These are phyloP conservation scores for Azorinus chamasolen DNA, from an alignment of 2,888 invertebrate species.

Conservation along the genomic window DNA sequence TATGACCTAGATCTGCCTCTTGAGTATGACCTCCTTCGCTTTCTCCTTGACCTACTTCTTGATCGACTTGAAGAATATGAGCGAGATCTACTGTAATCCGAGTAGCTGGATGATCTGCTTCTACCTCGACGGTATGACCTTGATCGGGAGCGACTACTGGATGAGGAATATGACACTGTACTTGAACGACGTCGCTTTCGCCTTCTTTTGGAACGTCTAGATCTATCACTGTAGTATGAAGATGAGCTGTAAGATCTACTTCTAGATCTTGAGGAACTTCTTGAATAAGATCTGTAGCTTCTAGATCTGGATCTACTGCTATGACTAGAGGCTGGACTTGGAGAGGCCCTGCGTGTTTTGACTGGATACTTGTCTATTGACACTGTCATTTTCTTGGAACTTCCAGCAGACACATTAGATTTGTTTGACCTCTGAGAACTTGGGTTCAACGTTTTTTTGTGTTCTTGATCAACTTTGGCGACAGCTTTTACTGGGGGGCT, in stretches of 20 bases:
- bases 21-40: constrained; percentile 70
- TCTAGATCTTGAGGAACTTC: constrained; percentile 67
- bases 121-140: constrained; percentile 62
- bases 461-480: constrained; percentile 37
- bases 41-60: constrained; percentile 69
- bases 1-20: constrained; percentile 73
- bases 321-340: constrained; percentile 59
- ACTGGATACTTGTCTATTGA: constrained; percentile 20
- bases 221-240: constrained; percentile 62
- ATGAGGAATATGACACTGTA: constrained; percentile 74
- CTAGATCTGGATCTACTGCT: constrained; percentile 60
- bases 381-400: constrained; percentile 37
- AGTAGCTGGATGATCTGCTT: constrained; percentile 71
- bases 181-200: constrained; percentile 66
- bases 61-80: constrained; percentile 68
- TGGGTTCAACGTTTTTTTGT: constrained; percentile 37
- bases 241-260: constrained; percentile 73
- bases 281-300: constrained; percentile 65
- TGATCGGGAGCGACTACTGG: constrained; percentile 74
- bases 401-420: constrained; percentile 48
- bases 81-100: constrained; percentile 66
- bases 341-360: constrained; percentile 34
- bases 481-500: constrained; percentile 36
- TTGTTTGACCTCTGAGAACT: constrained; percentile 53
- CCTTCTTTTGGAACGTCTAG: constrained; percentile 66